These are phyloP conservation scores for Andinoacara biseriatus DNA, from an alignment of 2,113 vertebrate genomes.

Conservation along the genomic window DNA sequence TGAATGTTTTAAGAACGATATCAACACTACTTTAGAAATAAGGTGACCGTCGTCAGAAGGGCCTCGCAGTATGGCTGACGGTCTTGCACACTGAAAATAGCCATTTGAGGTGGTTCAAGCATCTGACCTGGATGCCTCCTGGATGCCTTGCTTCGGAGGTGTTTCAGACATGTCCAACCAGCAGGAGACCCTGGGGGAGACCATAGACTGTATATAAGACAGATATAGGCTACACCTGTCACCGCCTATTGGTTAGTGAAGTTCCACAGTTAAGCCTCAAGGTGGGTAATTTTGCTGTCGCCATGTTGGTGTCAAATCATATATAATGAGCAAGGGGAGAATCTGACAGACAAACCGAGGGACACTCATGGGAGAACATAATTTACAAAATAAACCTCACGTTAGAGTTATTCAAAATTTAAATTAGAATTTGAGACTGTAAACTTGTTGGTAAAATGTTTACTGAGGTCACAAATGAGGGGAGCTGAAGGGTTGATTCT, in stretches of 20 bases:
- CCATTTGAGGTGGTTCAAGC: not conserved
- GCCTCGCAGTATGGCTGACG: not conserved
- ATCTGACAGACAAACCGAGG: no score
- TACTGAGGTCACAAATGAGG: no score
- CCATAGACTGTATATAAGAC: not conserved
- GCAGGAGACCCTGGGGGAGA: not conserved
- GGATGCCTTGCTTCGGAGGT: not conserved
- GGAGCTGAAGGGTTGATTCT: no score
- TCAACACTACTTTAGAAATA: not conserved
- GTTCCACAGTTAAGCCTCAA: not conserved
- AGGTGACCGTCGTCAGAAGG: not conserved
- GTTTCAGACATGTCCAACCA: not conserved
- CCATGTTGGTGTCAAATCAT: not conserved
- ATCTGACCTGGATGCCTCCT: slow-evolving; percentile 4
- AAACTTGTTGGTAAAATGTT: no score
- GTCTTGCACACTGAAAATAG: not conserved
- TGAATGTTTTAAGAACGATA: not conserved
- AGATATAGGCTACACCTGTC: not conserved
- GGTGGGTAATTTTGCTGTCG: not conserved
- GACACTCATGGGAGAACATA: no score
- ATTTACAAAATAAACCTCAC: no score
- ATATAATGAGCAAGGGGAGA: not conserved
- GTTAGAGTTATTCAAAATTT: no score
- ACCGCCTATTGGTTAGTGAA: not conserved
- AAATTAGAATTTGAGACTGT: no score